Conservation (phyloP, 2,113 vertebrate genomes). For the Pipra filicauda region DNA sequence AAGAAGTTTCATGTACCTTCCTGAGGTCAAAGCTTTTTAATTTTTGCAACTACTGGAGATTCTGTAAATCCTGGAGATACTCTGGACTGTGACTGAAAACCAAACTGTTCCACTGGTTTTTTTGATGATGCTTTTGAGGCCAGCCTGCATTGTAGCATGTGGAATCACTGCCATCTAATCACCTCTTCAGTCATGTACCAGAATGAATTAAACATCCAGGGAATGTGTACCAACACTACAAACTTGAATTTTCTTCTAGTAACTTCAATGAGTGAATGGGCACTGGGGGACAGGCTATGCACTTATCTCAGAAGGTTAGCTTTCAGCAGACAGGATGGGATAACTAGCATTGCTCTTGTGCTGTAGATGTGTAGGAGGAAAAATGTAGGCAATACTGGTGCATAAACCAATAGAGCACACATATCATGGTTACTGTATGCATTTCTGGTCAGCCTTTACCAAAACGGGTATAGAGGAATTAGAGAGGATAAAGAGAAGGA, state of each 20-base stretch:
- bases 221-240: not conserved
- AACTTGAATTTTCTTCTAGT: not conserved
- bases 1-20: not conserved
- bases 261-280: not conserved
- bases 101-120: not conserved
- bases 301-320: not conserved
- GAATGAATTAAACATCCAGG: not conserved
- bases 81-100: not conserved
- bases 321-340: not conserved
- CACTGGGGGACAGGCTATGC: not conserved
- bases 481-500: not conserved
- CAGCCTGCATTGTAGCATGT: fast-evolving
- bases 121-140: not conserved
- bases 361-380: not conserved
- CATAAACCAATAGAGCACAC: not conserved
- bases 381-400: not conserved
- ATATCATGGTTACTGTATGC: not conserved
- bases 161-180: not conserved
- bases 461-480: not conserved
- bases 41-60: not conserved
- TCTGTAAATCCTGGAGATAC: not conserved
- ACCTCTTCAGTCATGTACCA: not conserved
- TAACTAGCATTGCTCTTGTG: not conserved
- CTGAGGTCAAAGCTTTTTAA: not conserved
- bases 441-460: not conserved